Conservation (phyloP, 2,797 vertebrate species). For the Neopelma chrysocephalum region DNA sequence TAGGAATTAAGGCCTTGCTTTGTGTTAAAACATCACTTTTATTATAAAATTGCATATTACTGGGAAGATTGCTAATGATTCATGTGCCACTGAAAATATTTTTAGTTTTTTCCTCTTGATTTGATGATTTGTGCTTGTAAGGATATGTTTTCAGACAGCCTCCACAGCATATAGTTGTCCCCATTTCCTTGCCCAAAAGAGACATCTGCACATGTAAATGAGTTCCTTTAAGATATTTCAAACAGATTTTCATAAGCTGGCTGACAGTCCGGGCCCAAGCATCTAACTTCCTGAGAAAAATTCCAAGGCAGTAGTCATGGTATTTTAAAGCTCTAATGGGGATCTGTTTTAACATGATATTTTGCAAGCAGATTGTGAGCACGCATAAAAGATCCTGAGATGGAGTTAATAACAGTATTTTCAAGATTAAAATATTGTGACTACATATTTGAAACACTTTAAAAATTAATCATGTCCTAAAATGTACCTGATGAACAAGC, state of each 20-base stretch:
- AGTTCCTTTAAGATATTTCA: not conserved
- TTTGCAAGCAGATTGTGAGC: not conserved
- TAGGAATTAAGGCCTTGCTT: not conserved
- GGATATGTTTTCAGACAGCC: constrained; percentile 22
- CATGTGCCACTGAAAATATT: constrained; percentile 24
- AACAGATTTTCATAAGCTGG: not conserved
- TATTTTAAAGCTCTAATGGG: not conserved
- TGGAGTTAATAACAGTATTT: not conserved
- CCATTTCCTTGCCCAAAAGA: constrained; percentile 19
- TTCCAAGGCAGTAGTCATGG: not conserved
- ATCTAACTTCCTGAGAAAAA: not conserved
- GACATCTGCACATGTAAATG: constrained; percentile 39
- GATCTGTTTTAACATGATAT: not conserved
- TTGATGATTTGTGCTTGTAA: constrained; percentile 20
- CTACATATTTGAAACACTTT: not conserved
- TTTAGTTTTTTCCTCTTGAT: constrained; percentile 29
- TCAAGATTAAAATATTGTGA: not conserved
- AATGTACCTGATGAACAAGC: constrained; percentile 92
- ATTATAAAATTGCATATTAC: constrained; percentile 25
- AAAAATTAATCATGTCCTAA: not conserved
- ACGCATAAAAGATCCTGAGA: not conserved
- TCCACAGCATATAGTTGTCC: not conserved
- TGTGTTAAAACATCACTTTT: not conserved
- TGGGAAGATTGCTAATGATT: not conserved
- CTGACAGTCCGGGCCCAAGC: not conserved